phyloP scores from a whole-genome alignment of 2,797 vertebrate genomes.

The Microchirus variegatus region DNA sequence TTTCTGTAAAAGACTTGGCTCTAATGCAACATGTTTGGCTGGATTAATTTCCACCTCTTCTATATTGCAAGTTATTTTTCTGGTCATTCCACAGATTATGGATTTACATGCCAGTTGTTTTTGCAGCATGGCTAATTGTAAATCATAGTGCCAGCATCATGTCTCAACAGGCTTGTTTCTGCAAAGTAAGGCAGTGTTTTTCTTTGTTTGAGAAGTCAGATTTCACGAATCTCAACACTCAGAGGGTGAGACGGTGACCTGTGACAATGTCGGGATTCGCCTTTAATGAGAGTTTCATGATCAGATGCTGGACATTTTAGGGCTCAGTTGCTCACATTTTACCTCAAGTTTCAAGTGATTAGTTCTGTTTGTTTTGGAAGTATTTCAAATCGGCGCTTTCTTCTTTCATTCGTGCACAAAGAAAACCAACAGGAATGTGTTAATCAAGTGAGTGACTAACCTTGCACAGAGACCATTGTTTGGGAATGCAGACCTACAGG shows the following conservation, averaged over 20 bases:
- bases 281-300: conserved; percentile 48
- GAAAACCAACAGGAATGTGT: conserved; percentile 9
- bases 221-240: conserved; percentile 27
- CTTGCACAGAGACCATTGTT: conserved; percentile 29
- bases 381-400: conserved; percentile 13
- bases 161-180: conserved; percentile 48
- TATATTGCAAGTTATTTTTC: conserved; percentile 5
- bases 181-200: conserved; percentile 6
- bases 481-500: conserved; percentile 80
- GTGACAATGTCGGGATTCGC: conserved; percentile 39
- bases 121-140: conserved; percentile 24
- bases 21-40: conserved; percentile 30
- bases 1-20: conserved; percentile 28
- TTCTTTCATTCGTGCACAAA: conserved; percentile 11
- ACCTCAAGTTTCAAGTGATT: neutral
- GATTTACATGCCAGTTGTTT: conserved; percentile 3
- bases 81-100: neutral
- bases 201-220: conserved; percentile 16
- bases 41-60: conserved; percentile 38
- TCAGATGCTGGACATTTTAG: conserved; percentile 23
- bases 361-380: conserved; percentile 14
- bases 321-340: conserved; percentile 13
- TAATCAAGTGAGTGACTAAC: conserved; percentile 21
- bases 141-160: conserved; percentile 17
- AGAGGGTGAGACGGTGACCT: conserved; percentile 35